Evolutionary conservation across 2,888 invertebrate genomes (phyloP).

Genomic region (Conistra vaccinii): DNA sequence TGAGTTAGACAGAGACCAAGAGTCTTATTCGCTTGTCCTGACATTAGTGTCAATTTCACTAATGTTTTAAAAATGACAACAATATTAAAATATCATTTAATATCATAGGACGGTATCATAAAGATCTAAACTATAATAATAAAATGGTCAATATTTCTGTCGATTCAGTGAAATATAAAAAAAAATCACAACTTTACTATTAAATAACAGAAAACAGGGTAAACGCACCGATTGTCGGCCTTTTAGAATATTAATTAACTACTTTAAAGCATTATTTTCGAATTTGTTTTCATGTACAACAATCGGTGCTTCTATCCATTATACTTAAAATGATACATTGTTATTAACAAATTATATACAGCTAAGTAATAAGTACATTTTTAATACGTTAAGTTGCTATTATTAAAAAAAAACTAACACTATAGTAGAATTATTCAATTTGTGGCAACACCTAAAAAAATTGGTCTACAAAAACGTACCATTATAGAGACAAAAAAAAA

Average conservation of each 20-base stretch:
- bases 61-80: constrained; percentile 8
- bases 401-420: constrained; percentile 43
- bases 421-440: constrained; percentile 50
- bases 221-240: constrained; percentile 23
- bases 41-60: not conserved
- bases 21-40: not conserved
- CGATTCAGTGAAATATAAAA: constrained; percentile 31
- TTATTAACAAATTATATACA: constrained; percentile 54
- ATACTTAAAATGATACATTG: constrained; percentile 49
- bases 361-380: constrained; percentile 65
- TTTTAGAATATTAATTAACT: constrained; percentile 34
- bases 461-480: constrained; percentile 4
- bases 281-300: constrained; percentile 16
- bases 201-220: constrained; percentile 45
- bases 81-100: constrained; percentile 10
- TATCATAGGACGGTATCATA: constrained; percentile 43
- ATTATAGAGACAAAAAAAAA: not conserved
- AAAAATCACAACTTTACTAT: constrained; percentile 55
- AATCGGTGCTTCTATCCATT: constrained; percentile 31
- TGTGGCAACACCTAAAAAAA: constrained; percentile 42
- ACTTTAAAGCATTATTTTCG: constrained; percentile 51
- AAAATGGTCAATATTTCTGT: constrained; percentile 48
- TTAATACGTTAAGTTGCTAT: constrained; percentile 60
- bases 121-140: not conserved
- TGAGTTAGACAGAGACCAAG: not conserved